Evolutionary conservation across 1,140 invertebrate species (phyloP).

Genomic region (Anastatus disparis): DNA sequence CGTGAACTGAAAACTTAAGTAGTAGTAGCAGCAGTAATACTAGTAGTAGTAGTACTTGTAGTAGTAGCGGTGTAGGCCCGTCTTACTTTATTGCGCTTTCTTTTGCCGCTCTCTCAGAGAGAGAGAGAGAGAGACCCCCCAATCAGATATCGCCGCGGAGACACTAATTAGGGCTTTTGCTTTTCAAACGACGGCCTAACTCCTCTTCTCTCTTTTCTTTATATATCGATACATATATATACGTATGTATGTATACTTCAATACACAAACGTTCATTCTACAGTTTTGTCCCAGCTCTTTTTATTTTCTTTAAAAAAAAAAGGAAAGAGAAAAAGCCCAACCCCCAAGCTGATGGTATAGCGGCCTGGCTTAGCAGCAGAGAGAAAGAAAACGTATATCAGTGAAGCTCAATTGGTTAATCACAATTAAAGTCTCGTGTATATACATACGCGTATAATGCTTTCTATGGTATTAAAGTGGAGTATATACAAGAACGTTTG

Average conservation of each 20-base stretch:
- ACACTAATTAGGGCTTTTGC: slow-evolving; percentile 42
- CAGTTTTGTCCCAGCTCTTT: not conserved
- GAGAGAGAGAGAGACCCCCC: not conserved
- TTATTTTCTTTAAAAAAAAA: slow-evolving; percentile 7
- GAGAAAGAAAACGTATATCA: not conserved
- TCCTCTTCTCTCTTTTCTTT: not conserved
- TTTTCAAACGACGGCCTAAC: slow-evolving; percentile 19
- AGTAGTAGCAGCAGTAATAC: too few species aligned
- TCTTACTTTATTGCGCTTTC: slow-evolving; percentile 38
- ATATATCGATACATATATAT: too few species aligned
- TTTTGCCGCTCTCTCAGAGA: not conserved
- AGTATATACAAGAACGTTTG: too few species aligned
- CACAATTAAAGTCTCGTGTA: slow-evolving; percentile 19
- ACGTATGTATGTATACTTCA: not conserved
- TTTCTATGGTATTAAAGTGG: too few species aligned
- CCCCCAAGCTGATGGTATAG: too few species aligned
- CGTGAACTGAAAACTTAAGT: too few species aligned
- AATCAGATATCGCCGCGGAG: slow-evolving; percentile 40
- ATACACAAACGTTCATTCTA: not conserved
- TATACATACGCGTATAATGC: not conserved
- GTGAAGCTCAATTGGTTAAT: slow-evolving; percentile 24
- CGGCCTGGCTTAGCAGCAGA: too few species aligned
- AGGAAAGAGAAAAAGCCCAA: too few species aligned
- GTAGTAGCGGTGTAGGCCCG: not conserved
- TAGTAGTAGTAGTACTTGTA: too few species aligned